phyloP scores from a whole-genome alignment of 2,888 invertebrate species.

The Hirudinaria manillensis region DNA sequence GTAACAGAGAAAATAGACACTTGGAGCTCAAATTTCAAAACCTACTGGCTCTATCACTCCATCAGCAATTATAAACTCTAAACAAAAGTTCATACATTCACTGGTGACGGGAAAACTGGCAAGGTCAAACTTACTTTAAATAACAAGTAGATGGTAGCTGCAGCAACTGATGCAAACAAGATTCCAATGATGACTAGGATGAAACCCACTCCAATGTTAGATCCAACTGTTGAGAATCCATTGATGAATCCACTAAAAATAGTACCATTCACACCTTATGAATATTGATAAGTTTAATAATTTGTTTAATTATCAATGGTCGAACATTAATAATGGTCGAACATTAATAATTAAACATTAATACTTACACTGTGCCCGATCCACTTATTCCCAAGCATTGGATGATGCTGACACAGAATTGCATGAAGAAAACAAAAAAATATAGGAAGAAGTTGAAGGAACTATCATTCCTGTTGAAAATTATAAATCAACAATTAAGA shows the following conservation, averaged over 20 bases:
- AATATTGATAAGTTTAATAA: background rate
- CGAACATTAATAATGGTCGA: background rate
- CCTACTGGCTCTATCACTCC: too few species aligned
- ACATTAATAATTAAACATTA: background rate
- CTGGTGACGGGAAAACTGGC: background rate
- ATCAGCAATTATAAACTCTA: too few species aligned
- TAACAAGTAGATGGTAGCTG: slow-evolving; percentile 73
- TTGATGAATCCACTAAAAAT: slow-evolving; percentile 28
- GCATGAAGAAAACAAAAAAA: slow-evolving; percentile 82
- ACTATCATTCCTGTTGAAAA: slow-evolving; percentile 74
- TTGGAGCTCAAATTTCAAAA: too few species aligned
- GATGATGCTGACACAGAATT: slow-evolving; percentile 70
- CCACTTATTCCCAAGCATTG: slow-evolving; percentile 79
- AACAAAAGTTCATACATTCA: background rate
- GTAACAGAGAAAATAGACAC: too few species aligned
- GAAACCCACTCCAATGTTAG: slow-evolving; percentile 67
- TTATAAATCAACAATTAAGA: background rate
- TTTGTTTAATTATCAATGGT: background rate
- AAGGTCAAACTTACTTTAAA: slow-evolving; percentile 66
- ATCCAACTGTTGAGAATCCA: slow-evolving; percentile 37
- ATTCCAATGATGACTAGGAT: slow-evolving; percentile 66
- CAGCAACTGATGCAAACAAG: slow-evolving; percentile 70
- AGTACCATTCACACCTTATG: background rate
- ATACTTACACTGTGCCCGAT: slow-evolving; percentile 77
- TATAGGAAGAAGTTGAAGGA: slow-evolving; percentile 99